phyloP scores from a whole-genome alignment of 2,888 invertebrate species.

The Tetheella fluctuosa region DNA sequence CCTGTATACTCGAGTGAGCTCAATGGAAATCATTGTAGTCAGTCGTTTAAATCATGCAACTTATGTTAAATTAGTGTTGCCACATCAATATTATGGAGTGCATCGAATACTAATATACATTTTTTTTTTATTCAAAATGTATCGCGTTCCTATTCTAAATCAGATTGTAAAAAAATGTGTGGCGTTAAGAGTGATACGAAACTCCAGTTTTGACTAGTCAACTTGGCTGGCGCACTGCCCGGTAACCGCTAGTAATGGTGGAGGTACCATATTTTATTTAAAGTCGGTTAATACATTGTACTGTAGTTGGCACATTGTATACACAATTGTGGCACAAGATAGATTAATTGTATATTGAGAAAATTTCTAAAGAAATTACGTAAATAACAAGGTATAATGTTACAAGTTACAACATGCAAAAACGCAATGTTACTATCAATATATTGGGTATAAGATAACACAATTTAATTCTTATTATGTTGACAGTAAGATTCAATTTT shows the following conservation, averaged over 20 bases:
- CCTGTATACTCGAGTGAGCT: slow-evolving; percentile 11
- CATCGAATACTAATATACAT: too few relatives aligned
- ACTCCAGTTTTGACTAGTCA: slow-evolving; percentile 50
- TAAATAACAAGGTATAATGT: background rate
- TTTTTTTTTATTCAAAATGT: too few relatives aligned
- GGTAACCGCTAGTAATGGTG: slow-evolving; percentile 36
- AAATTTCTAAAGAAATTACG: background rate
- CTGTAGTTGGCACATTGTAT: slow-evolving; percentile 55
- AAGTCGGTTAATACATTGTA: slow-evolving; percentile 35
- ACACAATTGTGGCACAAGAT: too few relatives aligned
- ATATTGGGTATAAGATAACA: background rate
- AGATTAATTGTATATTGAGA: slow-evolving; percentile 15
- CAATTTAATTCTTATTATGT: background rate
- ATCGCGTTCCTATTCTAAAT: too few relatives aligned
- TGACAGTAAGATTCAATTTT: background rate
- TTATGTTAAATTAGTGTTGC: background rate
- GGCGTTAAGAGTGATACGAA: slow-evolving; percentile 17
- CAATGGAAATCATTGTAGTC: slow-evolving; percentile 21
- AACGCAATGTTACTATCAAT: too few relatives aligned
- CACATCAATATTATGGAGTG: background rate
- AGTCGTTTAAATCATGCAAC: slow-evolving; percentile 16
- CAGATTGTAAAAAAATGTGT: too few relatives aligned
- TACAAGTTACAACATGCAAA: background rate
- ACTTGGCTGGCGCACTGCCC: slow-evolving; percentile 46
- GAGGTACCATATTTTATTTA: background rate